Evolutionary conservation across 2,797 vertebrate genomes (phyloP).

Genomic region (Myotis myotis): DNA sequence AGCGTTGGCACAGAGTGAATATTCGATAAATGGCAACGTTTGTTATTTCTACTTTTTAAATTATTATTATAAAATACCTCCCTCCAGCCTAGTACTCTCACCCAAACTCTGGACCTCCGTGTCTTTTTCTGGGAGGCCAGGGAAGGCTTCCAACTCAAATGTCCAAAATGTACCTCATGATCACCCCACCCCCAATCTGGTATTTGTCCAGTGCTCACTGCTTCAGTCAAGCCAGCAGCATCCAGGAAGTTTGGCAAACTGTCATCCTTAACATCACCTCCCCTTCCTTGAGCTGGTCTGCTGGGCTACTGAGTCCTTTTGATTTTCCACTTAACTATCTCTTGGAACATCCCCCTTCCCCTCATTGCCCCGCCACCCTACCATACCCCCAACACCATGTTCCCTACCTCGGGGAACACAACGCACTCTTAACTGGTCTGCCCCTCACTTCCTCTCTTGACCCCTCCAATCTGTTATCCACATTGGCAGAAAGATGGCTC

Average conservation of each 20-base stretch:
- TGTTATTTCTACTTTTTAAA: neutral
- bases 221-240: neutral
- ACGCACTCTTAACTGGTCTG: neutral
- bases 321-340: neutral
- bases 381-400: neutral
- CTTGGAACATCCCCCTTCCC: neutral
- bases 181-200: neutral
- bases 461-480: neutral
- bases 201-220: neutral
- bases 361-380: neutral
- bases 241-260: neutral
- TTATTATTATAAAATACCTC: neutral
- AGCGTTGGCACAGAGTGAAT: neutral
- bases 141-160: neutral
- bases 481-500: neutral
- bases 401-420: neutral
- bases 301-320: neutral
- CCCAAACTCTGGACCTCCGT: neutral
- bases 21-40: neutral
- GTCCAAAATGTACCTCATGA: neutral
- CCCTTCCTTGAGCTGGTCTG: neutral
- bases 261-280: neutral
- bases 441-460: neutral
- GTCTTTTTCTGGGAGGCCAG: conserved; percentile 2
- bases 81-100: neutral